These are phyloP conservation scores for Pristiophorus japonicus DNA, from an alignment of 2,113 vertebrate species.

Conservation along the genomic window DNA sequence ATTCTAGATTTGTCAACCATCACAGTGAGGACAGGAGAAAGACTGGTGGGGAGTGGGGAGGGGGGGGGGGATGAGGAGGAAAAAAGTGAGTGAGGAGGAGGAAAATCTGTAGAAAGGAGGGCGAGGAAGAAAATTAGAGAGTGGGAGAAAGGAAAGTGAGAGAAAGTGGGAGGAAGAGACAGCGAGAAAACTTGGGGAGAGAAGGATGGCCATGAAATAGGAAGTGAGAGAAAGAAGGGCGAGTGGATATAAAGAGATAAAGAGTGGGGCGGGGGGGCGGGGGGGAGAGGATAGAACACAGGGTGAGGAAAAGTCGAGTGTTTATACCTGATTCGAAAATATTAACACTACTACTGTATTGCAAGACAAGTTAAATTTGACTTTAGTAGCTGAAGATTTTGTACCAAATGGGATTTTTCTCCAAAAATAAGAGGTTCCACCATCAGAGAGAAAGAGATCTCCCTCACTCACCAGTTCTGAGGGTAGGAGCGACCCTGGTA, in stretches of 20 bases:
- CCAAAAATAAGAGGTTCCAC: not conserved
- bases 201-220: not conserved
- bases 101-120: not conserved
- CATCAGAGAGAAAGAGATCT: not conserved
- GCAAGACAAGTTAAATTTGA: not conserved
- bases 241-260: not conserved
- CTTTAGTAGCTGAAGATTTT: not conserved
- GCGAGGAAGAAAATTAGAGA: conserved; percentile 43
- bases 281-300: too few species aligned
- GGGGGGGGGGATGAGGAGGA: not conserved
- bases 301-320: not conserved
- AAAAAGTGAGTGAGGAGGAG: too few species aligned
- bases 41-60: too few species aligned
- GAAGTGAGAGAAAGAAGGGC: not conserved
- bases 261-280: not conserved
- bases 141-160: not conserved
- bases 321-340: not conserved
- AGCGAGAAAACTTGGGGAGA: not conserved
- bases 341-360: not conserved
- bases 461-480: not conserved
- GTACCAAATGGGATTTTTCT: not conserved
- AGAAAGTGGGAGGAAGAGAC: not conserved
- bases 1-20: not conserved
- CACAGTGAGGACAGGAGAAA: not conserved
- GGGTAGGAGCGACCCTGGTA: not conserved